A percentile compares a stretch with the other conserved stretches of the same genome.
These are phyloP conservation scores for Rallus crepitans DNA, from an alignment of 2,797 vertebrate species.

Conservation along the genomic window DNA sequence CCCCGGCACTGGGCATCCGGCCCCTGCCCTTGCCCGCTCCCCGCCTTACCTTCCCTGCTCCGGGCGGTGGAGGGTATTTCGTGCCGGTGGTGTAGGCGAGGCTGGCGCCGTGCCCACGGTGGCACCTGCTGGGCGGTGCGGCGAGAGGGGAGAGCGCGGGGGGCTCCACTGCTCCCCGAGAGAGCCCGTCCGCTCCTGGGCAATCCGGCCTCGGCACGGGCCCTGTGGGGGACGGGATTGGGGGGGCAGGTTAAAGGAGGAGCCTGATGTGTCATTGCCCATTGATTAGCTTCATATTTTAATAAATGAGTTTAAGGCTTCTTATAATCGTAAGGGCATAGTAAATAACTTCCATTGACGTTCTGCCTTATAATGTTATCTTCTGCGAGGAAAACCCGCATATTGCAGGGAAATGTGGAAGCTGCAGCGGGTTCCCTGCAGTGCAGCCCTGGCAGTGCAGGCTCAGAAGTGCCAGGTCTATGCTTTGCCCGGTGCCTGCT, in stretches of 20 bases:
- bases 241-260: fast-evolving
- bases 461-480: not conserved
- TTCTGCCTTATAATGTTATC: not conserved
- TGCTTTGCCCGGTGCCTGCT: not conserved
- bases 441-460: constrained; percentile 13
- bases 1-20: no score
- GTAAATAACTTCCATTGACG: not conserved
- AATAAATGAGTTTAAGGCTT: fast-evolving
- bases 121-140: not conserved
- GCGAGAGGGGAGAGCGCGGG: not conserved
- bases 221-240: not conserved
- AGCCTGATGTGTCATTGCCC: fast-evolving
- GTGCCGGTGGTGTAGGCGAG: not conserved
- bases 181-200: no score
- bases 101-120: not conserved
- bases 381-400: not conserved
- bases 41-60: not conserved
- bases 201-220: not conserved
- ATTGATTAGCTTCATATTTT: not conserved
- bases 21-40: not conserved
- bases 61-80: not conserved
- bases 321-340: fast-evolving
- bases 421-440: constrained; percentile 14
- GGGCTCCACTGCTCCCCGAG: not conserved
- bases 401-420: not conserved